These are phyloP conservation scores for Celastrina argiolus DNA, from an alignment of 2,888 invertebrate species.

Conservation along the genomic window DNA sequence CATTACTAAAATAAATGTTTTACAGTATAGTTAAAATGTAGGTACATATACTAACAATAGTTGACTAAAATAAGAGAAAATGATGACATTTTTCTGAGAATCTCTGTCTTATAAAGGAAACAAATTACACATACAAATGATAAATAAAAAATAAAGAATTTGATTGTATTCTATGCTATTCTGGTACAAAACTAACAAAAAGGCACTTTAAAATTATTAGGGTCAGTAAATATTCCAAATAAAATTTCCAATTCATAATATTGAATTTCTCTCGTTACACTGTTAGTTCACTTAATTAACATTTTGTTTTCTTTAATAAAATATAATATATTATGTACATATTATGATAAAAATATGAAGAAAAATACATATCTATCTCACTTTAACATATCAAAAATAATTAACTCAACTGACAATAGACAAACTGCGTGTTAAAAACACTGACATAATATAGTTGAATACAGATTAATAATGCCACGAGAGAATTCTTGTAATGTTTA, in stretches of 20 bases:
- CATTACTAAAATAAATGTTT: slow-evolving; percentile 11
- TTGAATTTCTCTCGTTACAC: slow-evolving; percentile 72
- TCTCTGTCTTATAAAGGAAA: slow-evolving; percentile 9
- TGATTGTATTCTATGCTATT: slow-evolving; percentile 20
- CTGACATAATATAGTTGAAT: slow-evolving; percentile 29
- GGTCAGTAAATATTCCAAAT: slow-evolving; percentile 58
- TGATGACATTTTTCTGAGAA: slow-evolving; percentile 10
- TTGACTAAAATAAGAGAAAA: slow-evolving; percentile 19
- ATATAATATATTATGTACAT: slow-evolving; percentile 62
- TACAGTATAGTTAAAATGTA: slow-evolving; percentile 13
- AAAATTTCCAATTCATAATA: slow-evolving; percentile 51
- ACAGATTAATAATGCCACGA: slow-evolving; percentile 63
- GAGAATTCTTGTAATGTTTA: slow-evolving; percentile 66
- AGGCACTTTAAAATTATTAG: slow-evolving; percentile 67
- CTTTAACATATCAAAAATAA: slow-evolving; percentile 23
- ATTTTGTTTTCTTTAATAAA: slow-evolving; percentile 53
- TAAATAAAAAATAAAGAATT: slow-evolving; percentile 22
- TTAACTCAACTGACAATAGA: slow-evolving; percentile 10
- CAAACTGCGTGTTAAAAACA: slow-evolving; percentile 21
- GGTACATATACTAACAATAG: slow-evolving; percentile 6
- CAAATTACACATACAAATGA: slow-evolving; percentile 3
- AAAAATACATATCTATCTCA: slow-evolving; percentile 49
- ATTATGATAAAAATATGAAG: slow-evolving; percentile 54
- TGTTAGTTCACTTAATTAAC: slow-evolving; percentile 70
- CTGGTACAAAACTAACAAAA: slow-evolving; percentile 37